Evolutionary conservation across 2,888 invertebrate species (phyloP), one percentile per base, ranked within the genome.

Genomic region (Xestia xanthographa): DNA sequence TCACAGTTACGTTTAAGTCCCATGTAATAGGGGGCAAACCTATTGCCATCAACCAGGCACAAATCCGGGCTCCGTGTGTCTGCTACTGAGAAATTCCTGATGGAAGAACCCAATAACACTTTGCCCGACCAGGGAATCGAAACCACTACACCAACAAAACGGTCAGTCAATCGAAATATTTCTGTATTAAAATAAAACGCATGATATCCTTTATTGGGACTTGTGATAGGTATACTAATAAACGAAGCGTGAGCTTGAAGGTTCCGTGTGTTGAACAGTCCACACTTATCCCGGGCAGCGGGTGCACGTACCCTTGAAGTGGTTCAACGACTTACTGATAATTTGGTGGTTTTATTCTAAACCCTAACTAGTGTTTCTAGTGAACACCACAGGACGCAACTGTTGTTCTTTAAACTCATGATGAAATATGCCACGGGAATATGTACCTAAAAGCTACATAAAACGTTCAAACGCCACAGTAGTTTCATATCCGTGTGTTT

Each of bases 401-500:
- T 26, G n/a, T 53, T 8, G 14, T n/a, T 41, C 26, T 72, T 62
- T 75, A 60, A 66, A n/a, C 22, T 45, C 45, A 45, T 60, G 45
- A 41, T 76, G 34, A 66, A 76, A 77, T 62, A 82, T 82, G 34
- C 5, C 11, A 62, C 50, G 9, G 14, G 53, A 38, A 48, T 41
- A 77, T 66, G 34, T 38, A n/a, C n/a, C n/a, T n/a, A 20, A 38
- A 62, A 78, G 38, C 50, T 12, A 11, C 41, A 50, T 26, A 80
- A 53, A 75, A 75, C 14, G 17, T 20, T 26, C 22, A 48, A 79
- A 80, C n/a, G 41, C 11, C n/a, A 62, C 2, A 26, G 38, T 20
- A 65, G 12, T 77, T 48, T 34, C 67, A 63, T 43, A 63, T 82
- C 26, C 29, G 22, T 34, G 53, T 48, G 26, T 0, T 62, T 48